These are phyloP conservation scores for Crossoptilon crossoptilon DNA, from an alignment of 2,797 vertebrate species.

Conservation along the genomic window DNA sequence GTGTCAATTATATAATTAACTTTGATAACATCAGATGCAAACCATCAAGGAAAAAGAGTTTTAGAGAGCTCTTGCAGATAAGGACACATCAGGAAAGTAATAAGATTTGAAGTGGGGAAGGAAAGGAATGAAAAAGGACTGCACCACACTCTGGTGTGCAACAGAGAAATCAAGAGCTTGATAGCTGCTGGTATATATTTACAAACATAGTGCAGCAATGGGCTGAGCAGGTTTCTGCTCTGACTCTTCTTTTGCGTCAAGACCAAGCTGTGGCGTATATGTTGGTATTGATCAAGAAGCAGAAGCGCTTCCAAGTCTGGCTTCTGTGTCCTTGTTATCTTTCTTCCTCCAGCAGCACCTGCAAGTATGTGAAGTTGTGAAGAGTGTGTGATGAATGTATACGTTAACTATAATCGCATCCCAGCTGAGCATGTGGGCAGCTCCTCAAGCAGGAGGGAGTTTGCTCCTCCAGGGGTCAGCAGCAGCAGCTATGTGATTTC, in stretches of 20 bases:
- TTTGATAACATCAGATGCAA: slow-evolving; percentile 34
- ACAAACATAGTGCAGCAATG: not conserved
- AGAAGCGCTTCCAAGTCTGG: not conserved
- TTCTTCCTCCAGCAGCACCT: not conserved
- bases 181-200: not conserved
- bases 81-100: fast-evolving
- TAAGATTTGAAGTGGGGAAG: not conserved
- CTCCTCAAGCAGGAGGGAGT: not conserved
- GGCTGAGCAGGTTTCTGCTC: not conserved
- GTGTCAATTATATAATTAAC: slow-evolving; percentile 47
- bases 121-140: not conserved
- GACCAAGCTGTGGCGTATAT: fast-evolving
- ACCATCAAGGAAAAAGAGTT: not conserved
- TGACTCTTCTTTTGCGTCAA: not conserved
- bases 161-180: not conserved
- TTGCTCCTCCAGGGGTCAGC: not conserved
- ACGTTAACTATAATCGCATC: not conserved
- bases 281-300: not conserved
- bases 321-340: not conserved
- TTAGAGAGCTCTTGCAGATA: not conserved
- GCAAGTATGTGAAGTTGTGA: not conserved
- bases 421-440: not conserved
- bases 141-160: fast-evolving
- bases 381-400: not conserved
- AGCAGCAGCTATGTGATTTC: not conserved